Percentiles rank a stretch among this genome's conserved stretches.
These are phyloP conservation scores for Eubasilissa splendida DNA, from an alignment of 2,888 invertebrate species.

Conservation along the genomic window DNA sequence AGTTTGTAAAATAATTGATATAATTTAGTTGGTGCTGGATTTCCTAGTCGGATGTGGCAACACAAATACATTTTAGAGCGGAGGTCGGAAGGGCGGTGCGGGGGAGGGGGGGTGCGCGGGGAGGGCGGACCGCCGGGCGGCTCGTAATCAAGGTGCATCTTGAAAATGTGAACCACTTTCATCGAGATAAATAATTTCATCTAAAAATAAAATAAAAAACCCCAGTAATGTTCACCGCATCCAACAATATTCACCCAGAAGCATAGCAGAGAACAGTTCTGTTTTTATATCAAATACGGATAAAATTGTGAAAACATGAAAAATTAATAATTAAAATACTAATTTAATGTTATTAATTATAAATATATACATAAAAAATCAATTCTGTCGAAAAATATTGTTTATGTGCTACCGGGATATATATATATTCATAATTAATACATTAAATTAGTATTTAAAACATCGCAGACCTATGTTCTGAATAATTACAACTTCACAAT, in stretches of 20 bases:
- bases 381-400: too few relatives aligned
- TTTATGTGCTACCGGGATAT: too few relatives aligned
- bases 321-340: background rate
- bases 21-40: slow-evolving; percentile 48
- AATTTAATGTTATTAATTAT: background rate
- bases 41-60: slow-evolving; percentile 54
- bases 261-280: too few relatives aligned
- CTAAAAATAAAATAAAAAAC: too few relatives aligned
- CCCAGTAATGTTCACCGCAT: too few relatives aligned
- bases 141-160: slow-evolving; percentile 33
- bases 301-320: background rate
- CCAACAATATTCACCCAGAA: too few relatives aligned
- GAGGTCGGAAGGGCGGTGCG: slow-evolving; percentile 44
- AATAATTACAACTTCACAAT: too few relatives aligned
- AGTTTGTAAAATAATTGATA: slow-evolving; percentile 45
- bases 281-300: too few relatives aligned
- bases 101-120: slow-evolving; percentile 26
- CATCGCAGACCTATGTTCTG: too few relatives aligned
- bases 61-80: slow-evolving; percentile 57
- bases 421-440: too few relatives aligned
- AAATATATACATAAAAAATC: too few relatives aligned
- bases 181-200: background rate
- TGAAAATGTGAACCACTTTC: background rate
- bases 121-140: slow-evolving; percentile 36
- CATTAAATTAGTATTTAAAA: too few relatives aligned